These are phyloP conservation scores for Pogonophryne albipinna DNA, from an alignment of 2,797 vertebrate genomes.

Conservation along the genomic window DNA sequence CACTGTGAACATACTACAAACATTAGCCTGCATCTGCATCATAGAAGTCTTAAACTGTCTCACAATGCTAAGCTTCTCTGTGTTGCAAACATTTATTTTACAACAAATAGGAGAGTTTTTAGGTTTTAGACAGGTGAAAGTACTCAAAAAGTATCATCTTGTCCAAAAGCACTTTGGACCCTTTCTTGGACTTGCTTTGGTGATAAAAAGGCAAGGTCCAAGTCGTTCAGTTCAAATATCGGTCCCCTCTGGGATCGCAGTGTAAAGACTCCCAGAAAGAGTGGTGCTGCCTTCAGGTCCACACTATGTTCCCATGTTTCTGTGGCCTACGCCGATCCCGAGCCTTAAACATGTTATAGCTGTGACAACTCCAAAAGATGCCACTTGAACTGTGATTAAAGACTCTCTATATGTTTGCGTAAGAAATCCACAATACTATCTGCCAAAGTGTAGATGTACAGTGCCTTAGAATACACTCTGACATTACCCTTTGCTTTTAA, in stretches of 20 bases:
- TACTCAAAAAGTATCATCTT: constrained; percentile 78
- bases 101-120: constrained; percentile 38
- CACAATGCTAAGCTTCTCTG: constrained; percentile 44
- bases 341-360: constrained; percentile 91
- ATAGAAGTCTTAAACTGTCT: constrained; percentile 32
- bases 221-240: constrained; percentile 1
- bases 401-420: constrained; percentile 85
- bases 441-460: constrained; percentile 98
- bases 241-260: constrained; percentile 28
- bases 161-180: constrained; percentile 89
- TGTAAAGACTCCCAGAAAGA: constrained; percentile 52
- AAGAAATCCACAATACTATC: constrained; percentile 91
- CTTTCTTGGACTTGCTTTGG: constrained; percentile 81
- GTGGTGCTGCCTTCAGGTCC: constrained; percentile 75
- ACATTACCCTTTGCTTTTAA: constrained; percentile 57
- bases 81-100: constrained; percentile 52
- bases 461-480: constrained; percentile 93
- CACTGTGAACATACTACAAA: constrained; percentile 78
- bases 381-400: constrained; percentile 96
- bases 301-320: constrained; percentile 62
- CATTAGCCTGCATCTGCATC: constrained; percentile 45
- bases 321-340: constrained; percentile 80
- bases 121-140: constrained; percentile 71
- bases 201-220: constrained; percentile 14
- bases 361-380: constrained; percentile 91